phyloP scores from a whole-genome alignment of 2,113 vertebrate species.

The Callipepla squamata region DNA sequence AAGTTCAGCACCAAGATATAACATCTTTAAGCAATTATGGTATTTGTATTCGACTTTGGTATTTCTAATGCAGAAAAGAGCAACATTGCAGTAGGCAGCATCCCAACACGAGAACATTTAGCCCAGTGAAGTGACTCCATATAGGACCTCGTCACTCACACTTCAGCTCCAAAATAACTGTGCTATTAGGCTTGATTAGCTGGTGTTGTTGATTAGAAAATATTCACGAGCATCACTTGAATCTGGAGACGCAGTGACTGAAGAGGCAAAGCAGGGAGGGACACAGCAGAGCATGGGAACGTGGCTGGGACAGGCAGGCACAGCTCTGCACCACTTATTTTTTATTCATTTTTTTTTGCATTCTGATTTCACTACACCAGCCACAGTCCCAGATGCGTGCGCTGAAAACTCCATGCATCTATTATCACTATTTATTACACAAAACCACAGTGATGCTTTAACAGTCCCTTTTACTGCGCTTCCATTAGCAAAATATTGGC shows the following conservation, averaged over 20 bases:
- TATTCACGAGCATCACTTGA: background rate
- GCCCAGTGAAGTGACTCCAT: background rate
- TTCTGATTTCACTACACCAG: background rate
- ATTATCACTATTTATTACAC: constrained; percentile 63
- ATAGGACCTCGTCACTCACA: background rate
- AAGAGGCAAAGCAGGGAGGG: background rate
- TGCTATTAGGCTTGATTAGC: background rate
- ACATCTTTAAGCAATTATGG: fast-evolving
- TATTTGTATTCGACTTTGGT: background rate
- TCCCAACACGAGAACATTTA: fast-evolving
- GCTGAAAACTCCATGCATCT: background rate
- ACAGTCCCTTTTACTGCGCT: constrained; percentile 24
- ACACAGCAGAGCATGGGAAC: background rate
- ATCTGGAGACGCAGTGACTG: background rate
- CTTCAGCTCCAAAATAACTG: background rate
- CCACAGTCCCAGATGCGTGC: background rate
- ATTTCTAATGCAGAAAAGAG: background rate
- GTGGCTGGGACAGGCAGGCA: background rate
- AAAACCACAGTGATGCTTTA: constrained; percentile 47
- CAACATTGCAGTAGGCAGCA: background rate
- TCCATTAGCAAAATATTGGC: constrained; percentile 72
- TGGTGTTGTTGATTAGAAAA: background rate
- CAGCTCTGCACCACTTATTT: background rate
- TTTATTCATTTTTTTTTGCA: background rate
- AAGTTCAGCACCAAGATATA: fast-evolving